Evolutionary conservation across 2,888 invertebrate genomes (phyloP), one percentile per base, ranked within the genome.

Genomic region (Lagria hirta): DNA sequence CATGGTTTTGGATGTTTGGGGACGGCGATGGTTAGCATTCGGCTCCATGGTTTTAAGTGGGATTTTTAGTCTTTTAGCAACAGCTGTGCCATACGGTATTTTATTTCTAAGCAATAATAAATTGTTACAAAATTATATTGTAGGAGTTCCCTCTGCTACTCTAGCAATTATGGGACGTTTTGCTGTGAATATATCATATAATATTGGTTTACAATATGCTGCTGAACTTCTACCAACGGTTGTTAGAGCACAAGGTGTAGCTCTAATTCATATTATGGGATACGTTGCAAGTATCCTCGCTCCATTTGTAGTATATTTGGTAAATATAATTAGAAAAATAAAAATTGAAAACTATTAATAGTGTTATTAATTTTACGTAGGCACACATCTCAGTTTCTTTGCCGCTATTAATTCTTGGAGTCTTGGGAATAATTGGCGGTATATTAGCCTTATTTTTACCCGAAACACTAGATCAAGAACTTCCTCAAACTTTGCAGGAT

Each of bases 171-270:
- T 86, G 46, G 91, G 91, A 2, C 75, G 92, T 10, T 90, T 92
- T 55, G 86, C 88, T 49, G 86, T 92, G 6, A 92, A 91, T 67
- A 89, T 91, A 33, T 87, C 91, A 0, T 92, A 92, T 71, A 92
- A 91, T 69, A 91, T 92, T 50, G 90, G 91, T 0, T 77, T 92
- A 1, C 92, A 92, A 56, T 93, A 91, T 69, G 91, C 90, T 0
- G 91, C 92, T 0, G 92, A 93, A 65, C 70, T 93, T 7, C 66
- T 92, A 5, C 92, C 92, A 0, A 93, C 92, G 0, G 90, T 91
- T 1, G 88, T 93, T 1, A 69, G 92, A 26, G 91, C 89, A 0
- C 90, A 91, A 65, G 91, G 90, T 0, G 88, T 92, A 0, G 88
- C 90, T 0, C 73, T 90, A 8, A 87, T 90, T 33, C 89, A 91